Percentiles rank a stretch among this genome's conserved stretches.
phyloP scores from a whole-genome alignment of 2,888 invertebrate species.

The Clistopyga incitator region DNA sequence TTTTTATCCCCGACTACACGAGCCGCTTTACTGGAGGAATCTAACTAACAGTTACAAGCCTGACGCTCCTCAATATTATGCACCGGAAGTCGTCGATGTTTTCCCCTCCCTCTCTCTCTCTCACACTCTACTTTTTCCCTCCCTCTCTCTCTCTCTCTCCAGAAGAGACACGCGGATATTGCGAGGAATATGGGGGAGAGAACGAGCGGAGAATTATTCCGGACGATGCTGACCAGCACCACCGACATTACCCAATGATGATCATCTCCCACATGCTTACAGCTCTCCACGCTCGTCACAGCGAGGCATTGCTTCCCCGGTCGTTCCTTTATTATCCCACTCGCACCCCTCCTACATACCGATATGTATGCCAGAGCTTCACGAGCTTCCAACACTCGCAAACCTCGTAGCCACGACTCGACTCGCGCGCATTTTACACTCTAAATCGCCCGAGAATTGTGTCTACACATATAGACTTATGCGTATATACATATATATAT shows the following conservation, averaged over 20 bases:
- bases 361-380: slow-evolving; percentile 9
- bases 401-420: background rate
- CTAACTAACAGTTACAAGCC: slow-evolving; percentile 10
- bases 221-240: slow-evolving; percentile 21
- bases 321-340: slow-evolving; percentile 65
- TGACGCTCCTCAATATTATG: slow-evolving; percentile 26
- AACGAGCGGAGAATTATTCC: slow-evolving; percentile 53
- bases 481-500: background rate
- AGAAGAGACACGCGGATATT: background rate
- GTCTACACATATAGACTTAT: background rate
- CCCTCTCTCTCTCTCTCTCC: slow-evolving; percentile 34
- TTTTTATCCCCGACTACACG: slow-evolving; percentile 4
- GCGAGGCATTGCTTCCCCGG: slow-evolving; percentile 61
- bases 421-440: slow-evolving; percentile 8
- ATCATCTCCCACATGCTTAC: slow-evolving; percentile 60
- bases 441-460: slow-evolving; percentile 46
- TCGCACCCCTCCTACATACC: slow-evolving; percentile 59
- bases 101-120: slow-evolving; percentile 22
- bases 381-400: slow-evolving; percentile 20
- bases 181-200: slow-evolving; percentile 35
- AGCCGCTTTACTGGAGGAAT: background rate
- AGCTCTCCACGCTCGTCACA: background rate
- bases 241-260: slow-evolving; percentile 68
- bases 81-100: slow-evolving; percentile 57
- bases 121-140: slow-evolving; percentile 12